Evolutionary conservation across 1,140 invertebrate genomes (phyloP).

Genomic region (Yoshiicerus persimilis): DNA sequence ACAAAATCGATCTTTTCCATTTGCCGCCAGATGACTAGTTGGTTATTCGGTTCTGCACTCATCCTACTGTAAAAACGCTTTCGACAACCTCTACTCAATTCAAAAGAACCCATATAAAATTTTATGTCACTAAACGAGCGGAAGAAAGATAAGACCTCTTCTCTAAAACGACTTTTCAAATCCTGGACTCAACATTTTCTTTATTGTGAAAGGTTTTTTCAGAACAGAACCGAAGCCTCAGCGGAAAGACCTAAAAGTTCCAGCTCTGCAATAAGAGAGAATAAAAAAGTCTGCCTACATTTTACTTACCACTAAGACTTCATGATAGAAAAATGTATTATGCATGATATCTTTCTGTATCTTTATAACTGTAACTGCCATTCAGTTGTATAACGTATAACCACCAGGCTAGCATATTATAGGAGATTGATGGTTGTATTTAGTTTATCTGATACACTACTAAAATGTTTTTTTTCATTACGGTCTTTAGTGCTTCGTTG

Average conservation of each 20-base stretch:
- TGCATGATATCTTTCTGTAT: not conserved
- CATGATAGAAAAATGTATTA: not conserved
- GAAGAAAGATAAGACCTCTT: not conserved
- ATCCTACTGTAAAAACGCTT: not conserved
- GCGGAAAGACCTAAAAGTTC: not conserved
- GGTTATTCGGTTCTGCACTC: not conserved
- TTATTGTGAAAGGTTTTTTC: not conserved
- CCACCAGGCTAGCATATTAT: not conserved
- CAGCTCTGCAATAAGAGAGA: not conserved
- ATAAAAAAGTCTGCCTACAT: not conserved
- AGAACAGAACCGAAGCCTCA: not conserved
- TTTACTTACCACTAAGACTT: not conserved
- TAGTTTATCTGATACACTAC: not conserved
- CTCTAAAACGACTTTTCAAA: not conserved
- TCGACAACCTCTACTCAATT: not conserved
- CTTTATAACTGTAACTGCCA: not conserved
- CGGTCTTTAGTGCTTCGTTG: not conserved
- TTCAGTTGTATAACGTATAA: too few species aligned
- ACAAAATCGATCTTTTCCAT: not conserved
- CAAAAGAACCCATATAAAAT: not conserved
- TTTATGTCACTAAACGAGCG: not conserved
- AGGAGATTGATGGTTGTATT: not conserved
- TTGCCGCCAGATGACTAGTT: not conserved
- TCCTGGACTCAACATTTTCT: not conserved
- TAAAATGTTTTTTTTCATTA: not conserved